Conservation (phyloP, 2,888 invertebrate genomes). For the Acleris holmiana region DNA sequence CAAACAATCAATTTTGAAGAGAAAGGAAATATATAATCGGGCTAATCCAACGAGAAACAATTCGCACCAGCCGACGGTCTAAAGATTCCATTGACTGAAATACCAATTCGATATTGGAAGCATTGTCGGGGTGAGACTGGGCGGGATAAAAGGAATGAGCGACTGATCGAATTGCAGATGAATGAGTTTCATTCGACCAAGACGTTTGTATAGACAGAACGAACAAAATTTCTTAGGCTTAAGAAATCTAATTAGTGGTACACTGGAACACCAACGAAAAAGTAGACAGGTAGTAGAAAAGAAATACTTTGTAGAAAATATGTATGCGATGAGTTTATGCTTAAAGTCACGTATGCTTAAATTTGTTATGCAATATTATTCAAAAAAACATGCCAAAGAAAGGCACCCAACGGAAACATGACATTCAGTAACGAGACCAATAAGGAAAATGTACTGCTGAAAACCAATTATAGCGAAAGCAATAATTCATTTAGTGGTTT, state of each 20-base stretch:
- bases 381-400: too few species aligned
- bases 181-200: slow-evolving; percentile 22
- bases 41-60: slow-evolving; percentile 28
- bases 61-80: slow-evolving; percentile 10
- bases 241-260: not conserved
- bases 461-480: slow-evolving; percentile 31
- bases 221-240: not conserved
- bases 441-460: slow-evolving; percentile 25
- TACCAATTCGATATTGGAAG: slow-evolving; percentile 30
- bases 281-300: too few species aligned
- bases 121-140: slow-evolving; percentile 20
- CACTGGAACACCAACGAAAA: not conserved
- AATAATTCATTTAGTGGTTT: slow-evolving; percentile 22
- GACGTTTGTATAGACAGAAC: slow-evolving; percentile 1
- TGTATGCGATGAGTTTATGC: too few species aligned
- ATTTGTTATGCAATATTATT: too few species aligned
- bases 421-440: slow-evolving; percentile 28
- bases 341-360: too few species aligned
- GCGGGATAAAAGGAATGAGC: slow-evolving; percentile 27
- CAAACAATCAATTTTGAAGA: slow-evolving; percentile 5
- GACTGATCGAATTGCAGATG: slow-evolving; percentile 19
- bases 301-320: too few species aligned
- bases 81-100: slow-evolving; percentile 25
- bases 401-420: slow-evolving; percentile 8
- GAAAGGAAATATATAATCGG: slow-evolving; percentile 16